phyloP scores from a whole-genome alignment of 2,888 invertebrate genomes.

The Phyllotreta striolata region DNA sequence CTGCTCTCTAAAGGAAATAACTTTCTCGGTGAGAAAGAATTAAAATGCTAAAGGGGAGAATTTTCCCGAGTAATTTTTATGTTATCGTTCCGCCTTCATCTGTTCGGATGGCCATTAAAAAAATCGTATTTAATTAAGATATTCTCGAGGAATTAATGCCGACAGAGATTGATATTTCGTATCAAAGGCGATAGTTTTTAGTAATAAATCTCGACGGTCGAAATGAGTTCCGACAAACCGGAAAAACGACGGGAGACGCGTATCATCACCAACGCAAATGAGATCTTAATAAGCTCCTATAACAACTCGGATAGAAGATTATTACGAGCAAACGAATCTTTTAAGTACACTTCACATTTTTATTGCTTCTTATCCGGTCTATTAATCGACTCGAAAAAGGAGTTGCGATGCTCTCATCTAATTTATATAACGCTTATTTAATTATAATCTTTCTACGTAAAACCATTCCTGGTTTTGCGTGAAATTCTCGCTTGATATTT shows the following conservation, averaged over 20 bases:
- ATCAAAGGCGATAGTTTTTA: not conserved
- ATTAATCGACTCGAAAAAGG: conserved; percentile 1
- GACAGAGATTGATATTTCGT: not conserved
- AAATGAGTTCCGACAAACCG: conserved; percentile 7
- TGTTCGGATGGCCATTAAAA: no score
- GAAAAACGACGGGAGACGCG: conserved; percentile 7
- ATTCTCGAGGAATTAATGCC: no score
- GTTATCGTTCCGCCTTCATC: no score
- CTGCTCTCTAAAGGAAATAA: conserved; percentile 4
- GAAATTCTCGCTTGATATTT: no score
- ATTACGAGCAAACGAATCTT: conserved; percentile 7
- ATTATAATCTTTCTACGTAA: no score
- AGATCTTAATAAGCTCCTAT: conserved; percentile 7
- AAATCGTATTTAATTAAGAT: no score
- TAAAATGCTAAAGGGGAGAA: no score
- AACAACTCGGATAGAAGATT: not conserved
- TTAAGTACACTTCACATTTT: not conserved
- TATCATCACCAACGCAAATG: conserved; percentile 8
- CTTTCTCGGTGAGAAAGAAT: not conserved
- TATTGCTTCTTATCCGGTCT: conserved; percentile 7
- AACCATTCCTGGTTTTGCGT: no score
- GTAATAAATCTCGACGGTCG: not conserved
- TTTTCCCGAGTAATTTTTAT: no score
- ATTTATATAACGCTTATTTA: no score
- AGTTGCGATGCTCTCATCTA: no score